Evolutionary conservation across 2,888 invertebrate genomes (phyloP).

Genomic region (Ormyrus pomaceus): DNA sequence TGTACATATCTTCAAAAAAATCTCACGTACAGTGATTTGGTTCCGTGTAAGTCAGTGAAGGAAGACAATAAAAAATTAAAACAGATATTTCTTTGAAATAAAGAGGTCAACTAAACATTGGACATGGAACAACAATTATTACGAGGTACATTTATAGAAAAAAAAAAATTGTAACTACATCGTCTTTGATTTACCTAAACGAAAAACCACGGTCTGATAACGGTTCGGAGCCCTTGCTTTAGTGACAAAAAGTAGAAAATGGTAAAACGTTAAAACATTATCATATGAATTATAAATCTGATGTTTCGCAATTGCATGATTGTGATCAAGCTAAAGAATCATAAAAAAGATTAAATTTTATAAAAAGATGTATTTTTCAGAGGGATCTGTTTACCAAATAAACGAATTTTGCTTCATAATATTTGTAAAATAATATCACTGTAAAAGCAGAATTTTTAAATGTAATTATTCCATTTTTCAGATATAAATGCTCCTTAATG

Average conservation of each 20-base stretch:
- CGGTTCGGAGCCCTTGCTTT: slow-evolving; percentile 74
- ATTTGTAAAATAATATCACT: too few species aligned
- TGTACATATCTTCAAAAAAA: slow-evolving; percentile 12
- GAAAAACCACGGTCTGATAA: slow-evolving; percentile 73
- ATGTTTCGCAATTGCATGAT: slow-evolving; percentile 39
- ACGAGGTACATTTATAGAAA: slow-evolving; percentile 46
- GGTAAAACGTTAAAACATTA: slow-evolving; percentile 44
- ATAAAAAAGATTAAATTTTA: slow-evolving; percentile 20
- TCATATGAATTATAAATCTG: slow-evolving; percentile 35
- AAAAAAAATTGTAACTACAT: slow-evolving; percentile 25
- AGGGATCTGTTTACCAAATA: too few species aligned
- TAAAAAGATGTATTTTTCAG: slow-evolving; percentile 1
- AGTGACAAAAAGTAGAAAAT: slow-evolving; percentile 39
- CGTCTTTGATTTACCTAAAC: slow-evolving; percentile 71
- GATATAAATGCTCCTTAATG: too few species aligned
- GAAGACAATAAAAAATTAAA: slow-evolving; percentile 12
- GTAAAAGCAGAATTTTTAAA: too few species aligned
- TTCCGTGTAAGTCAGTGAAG: slow-evolving; percentile 24
- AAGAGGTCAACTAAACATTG: slow-evolving; percentile 11
- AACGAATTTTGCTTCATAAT: too few species aligned
- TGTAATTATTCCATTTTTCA: too few species aligned
- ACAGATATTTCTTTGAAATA: neutral
- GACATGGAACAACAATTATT: slow-evolving; percentile 43
- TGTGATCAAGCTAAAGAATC: slow-evolving; percentile 45
- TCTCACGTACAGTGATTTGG: slow-evolving; percentile 9